phyloP scores from a whole-genome alignment of 92 coral and sea anemone genomes.

The Blastomussa wellsi region DNA sequence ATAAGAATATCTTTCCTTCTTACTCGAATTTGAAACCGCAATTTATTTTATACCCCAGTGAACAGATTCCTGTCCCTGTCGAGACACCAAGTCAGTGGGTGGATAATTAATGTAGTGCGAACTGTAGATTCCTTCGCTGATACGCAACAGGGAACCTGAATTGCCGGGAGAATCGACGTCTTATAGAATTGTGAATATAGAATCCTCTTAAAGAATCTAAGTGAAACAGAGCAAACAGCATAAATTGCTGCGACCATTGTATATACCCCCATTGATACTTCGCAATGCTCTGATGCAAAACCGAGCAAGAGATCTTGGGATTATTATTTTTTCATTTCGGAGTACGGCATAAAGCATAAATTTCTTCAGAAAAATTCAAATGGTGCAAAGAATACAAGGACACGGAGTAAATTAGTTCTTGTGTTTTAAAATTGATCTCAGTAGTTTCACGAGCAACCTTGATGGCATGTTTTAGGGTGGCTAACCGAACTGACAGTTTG shows the following conservation, averaged over 20 bases:
- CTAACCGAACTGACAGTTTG: neutral
- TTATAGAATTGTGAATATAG: neutral
- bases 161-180: neutral
- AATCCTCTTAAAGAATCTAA: neutral
- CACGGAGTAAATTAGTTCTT: too few species aligned
- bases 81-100: constrained; percentile 2
- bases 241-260: neutral
- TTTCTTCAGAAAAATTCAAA: neutral
- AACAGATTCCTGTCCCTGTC: constrained; percentile 14
- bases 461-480: too few species aligned
- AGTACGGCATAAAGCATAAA: neutral
- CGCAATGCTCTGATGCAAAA: neutral
- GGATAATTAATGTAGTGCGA: constrained; percentile 48
- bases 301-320: neutral
- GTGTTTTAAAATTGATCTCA: too few species aligned
- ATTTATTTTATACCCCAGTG: constrained; percentile 11
- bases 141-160: neutral
- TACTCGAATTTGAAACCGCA: constrained; percentile 32
- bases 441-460: too few species aligned
- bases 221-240: neutral
- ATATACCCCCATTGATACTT: neutral
- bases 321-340: neutral
- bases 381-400: neutral
- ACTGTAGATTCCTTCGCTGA: constrained; percentile 17
- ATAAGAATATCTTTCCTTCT: neutral